Evolutionary conservation across 1,140 invertebrate species (phyloP), one percentile per base, ranked within the genome.

Genomic region (Drosophila lowei): DNA sequence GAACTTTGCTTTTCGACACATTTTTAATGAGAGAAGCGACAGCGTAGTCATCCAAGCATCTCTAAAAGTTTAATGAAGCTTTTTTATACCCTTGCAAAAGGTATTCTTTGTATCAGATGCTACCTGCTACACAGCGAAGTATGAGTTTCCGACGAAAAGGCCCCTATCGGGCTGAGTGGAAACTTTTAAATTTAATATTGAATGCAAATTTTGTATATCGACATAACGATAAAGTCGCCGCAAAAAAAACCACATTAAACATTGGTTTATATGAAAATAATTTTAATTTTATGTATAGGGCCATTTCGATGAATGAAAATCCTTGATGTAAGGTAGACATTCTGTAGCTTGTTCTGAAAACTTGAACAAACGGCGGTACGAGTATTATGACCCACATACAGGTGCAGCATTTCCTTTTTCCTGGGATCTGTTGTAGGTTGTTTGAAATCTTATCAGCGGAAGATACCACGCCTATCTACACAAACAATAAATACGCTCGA

Each of bases 391-490:
- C 59, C 56, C 50, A 57, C 42, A 68, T 78, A 81, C 81, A 86
- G 70, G 81, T 86, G 70, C 57, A 72, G 43, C 54, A 59, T 52
- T 75, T 75, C 62, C 57, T 38, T 53, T 30, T 18, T 5, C 8
- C n/a, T 41, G 6, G 9, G 25, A 28, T 81, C 58, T 62, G 34
- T 44, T 65, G 47, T 74, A 41, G 15, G 15, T 15, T 68, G 34
- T 61, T 41, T 66, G 23, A 62, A 77, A 67, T 81, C 83, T 85
- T 86, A 85, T 88, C 83, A 71, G 47, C 47, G 49, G 21, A 50
- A 73, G 43, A 48, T 63, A 72, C 49, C 47, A 30, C 48, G 38
- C 43, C 61, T 73, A 76, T 68, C 63, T 59, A 42, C 59, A 48
- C 30, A 60, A 54, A 72, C 47, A 61, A 42, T 50, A 50, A 50